A percentile compares a stretch with the other conserved stretches of the same genome.
Evolutionary conservation across 2,113 vertebrate genomes (phyloP).

Genomic region (Takifugu flavidus): DNA sequence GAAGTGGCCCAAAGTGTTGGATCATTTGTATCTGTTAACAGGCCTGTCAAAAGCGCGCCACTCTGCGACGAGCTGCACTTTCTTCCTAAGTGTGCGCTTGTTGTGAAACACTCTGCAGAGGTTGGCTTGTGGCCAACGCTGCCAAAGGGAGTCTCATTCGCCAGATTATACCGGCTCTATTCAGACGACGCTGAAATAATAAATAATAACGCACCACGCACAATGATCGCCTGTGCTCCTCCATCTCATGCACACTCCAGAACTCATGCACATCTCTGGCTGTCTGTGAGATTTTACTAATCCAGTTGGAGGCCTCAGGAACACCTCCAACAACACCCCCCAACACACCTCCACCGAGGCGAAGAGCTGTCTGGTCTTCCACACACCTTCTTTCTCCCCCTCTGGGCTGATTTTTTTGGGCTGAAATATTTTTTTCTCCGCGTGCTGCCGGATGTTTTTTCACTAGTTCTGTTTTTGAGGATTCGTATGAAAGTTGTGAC

Average conservation of each 20-base stretch:
- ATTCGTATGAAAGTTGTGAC: neutral
- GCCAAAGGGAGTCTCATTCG: slow-evolving; percentile 21
- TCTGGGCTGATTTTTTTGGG: neutral
- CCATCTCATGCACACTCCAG: slow-evolving; percentile 18
- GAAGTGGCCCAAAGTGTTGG: neutral
- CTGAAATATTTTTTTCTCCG: neutral
- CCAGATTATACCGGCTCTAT: neutral
- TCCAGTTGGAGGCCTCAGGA: slow-evolving; percentile 17
- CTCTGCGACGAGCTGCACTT: neutral
- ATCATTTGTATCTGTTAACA: slow-evolving; percentile 21
- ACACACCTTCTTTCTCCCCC: neutral
- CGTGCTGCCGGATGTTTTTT: neutral
- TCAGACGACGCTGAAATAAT: slow-evolving; percentile 7
- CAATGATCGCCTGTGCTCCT: slow-evolving; percentile 29
- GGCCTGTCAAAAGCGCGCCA: slow-evolving; percentile 7
- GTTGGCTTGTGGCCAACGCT: neutral
- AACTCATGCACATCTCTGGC: slow-evolving; percentile 36
- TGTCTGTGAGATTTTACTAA: slow-evolving; percentile 25
- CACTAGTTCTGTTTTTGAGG: neutral
- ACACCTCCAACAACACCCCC: neutral
- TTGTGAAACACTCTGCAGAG: neutral
- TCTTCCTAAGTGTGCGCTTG: neutral
- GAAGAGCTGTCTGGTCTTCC: slow-evolving; percentile 9
- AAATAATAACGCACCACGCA: slow-evolving; percentile 3
- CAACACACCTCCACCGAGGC: slow-evolving; percentile 10